These are phyloP conservation scores for Eupithecia inturbata DNA, from an alignment of 2,888 invertebrate genomes.

Conservation along the genomic window DNA sequence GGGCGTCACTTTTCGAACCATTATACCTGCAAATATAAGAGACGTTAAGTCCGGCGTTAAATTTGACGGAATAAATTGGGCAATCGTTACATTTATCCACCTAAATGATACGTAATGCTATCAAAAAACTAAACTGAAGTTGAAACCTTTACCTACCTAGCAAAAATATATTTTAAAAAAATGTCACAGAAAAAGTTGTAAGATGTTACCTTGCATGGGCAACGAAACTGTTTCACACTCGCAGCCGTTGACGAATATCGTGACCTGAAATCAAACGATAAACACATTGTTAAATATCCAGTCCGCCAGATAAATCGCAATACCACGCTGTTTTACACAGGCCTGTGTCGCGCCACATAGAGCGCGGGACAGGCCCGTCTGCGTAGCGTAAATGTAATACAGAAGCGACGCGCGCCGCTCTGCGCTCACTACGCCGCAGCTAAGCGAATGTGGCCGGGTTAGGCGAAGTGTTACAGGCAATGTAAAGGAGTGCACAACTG, in stretches of 20 bases:
- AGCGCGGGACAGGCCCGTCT: conserved; percentile 6
- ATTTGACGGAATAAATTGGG: not conserved
- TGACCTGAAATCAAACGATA: conserved; percentile 64
- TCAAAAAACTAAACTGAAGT: not conserved
- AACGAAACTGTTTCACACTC: conserved; percentile 82
- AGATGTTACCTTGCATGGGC: conserved; percentile 79
- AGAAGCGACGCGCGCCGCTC: conserved; percentile 8
- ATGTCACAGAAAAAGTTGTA: not conserved
- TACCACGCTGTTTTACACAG: not conserved
- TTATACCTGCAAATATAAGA: conserved; percentile 62
- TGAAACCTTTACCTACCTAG: not conserved
- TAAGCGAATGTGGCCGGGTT: conserved; percentile 80
- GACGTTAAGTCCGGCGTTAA: not conserved
- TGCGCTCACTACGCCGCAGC: conserved; percentile 72
- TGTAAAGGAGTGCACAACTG: too few relatives aligned
- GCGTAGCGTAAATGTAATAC: conserved; percentile 10
- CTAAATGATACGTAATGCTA: not conserved
- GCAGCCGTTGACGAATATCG: conserved; percentile 84
- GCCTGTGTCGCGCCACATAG: conserved; percentile 10
- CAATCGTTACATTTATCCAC: not conserved
- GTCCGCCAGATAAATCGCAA: not conserved
- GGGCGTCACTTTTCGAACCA: conserved; percentile 84
- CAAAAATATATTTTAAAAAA: not conserved
- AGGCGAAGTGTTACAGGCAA: too few relatives aligned
- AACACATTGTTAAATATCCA: not conserved